phyloP scores from a whole-genome alignment of 2,888 invertebrate genomes.

The Dorcus hopei region DNA sequence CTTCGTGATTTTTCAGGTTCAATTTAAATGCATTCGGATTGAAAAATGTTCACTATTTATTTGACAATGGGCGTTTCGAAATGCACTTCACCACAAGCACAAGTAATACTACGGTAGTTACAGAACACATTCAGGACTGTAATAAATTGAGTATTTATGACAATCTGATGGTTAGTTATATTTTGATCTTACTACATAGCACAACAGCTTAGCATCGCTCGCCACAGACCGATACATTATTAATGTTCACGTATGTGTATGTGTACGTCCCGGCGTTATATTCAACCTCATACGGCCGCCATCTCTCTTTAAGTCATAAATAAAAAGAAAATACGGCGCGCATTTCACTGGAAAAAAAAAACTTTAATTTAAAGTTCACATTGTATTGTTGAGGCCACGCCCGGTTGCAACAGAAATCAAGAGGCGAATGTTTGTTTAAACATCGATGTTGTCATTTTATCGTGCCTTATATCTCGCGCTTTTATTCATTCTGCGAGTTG shows the following conservation, averaged over 20 bases:
- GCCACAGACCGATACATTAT: constrained; percentile 21
- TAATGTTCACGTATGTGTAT: constrained; percentile 2
- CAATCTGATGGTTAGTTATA: constrained; percentile 20
- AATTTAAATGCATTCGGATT: no score
- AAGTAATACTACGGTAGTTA: constrained; percentile 18
- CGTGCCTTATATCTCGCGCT: constrained; percentile 4
- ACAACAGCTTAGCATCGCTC: constrained; percentile 11
- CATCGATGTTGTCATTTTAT: constrained; percentile 4
- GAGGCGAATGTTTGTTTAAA: not conserved
- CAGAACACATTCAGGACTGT: constrained; percentile 19
- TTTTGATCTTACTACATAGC: constrained; percentile 24
- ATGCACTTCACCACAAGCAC: constrained; percentile 4
- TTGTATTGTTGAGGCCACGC: constrained; percentile 23
- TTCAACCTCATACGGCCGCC: no score
- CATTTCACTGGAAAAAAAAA: constrained; percentile 5
- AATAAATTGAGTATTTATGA: constrained; percentile 25
- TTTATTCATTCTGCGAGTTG: constrained; percentile 5
- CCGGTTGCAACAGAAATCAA: constrained; percentile 1
- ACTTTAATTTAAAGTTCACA: constrained; percentile 18
- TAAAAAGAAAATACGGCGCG: no score
- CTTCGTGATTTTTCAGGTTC: no score
- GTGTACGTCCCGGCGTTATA: no score
- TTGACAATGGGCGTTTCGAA: not conserved
- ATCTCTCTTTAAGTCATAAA: no score
- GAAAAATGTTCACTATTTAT: not conserved